Conservation (phyloP, 2,888 invertebrate genomes). For the Lycia hirtaria region DNA sequence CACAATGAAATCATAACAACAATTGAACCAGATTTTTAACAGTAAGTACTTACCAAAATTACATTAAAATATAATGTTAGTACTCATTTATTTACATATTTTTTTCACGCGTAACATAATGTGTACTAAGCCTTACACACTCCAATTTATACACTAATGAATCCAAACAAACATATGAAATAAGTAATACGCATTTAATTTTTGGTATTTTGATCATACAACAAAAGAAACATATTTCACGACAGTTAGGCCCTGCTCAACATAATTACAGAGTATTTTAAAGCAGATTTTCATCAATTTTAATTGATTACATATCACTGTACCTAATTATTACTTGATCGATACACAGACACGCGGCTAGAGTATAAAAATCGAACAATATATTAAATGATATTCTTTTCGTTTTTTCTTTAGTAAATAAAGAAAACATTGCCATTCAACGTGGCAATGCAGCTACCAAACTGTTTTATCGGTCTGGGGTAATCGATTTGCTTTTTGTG, state of each 20-base stretch:
- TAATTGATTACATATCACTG: slow-evolving; percentile 40
- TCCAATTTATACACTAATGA: slow-evolving; percentile 44
- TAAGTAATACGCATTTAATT: slow-evolving; percentile 46
- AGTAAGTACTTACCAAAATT: slow-evolving; percentile 72
- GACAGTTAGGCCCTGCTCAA: slow-evolving; percentile 71
- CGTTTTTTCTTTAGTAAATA: no score
- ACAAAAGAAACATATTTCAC: slow-evolving; percentile 52
- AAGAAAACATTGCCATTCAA: no score
- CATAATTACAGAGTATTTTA: slow-evolving; percentile 42
- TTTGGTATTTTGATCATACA: slow-evolving; percentile 75
- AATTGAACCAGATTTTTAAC: slow-evolving; percentile 49
- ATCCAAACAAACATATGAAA: slow-evolving; percentile 33
- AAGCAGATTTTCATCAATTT: slow-evolving; percentile 34
- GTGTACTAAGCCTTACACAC: slow-evolving; percentile 47
- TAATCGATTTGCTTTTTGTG: no score
- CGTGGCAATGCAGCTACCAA: no score
- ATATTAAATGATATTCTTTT: no score
- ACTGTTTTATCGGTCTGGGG: no score
- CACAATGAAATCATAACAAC: slow-evolving; percentile 40
- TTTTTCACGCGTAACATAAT: slow-evolving; percentile 43
- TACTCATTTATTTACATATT: slow-evolving; percentile 47
- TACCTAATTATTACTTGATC: not conserved
- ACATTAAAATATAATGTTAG: slow-evolving; percentile 53
- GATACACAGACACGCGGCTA: slow-evolving; percentile 2
- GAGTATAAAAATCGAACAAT: not conserved